These are phyloP conservation scores for Rhynchomys soricoides DNA, from an alignment of 2,113 vertebrate genomes.

Conservation along the genomic window DNA sequence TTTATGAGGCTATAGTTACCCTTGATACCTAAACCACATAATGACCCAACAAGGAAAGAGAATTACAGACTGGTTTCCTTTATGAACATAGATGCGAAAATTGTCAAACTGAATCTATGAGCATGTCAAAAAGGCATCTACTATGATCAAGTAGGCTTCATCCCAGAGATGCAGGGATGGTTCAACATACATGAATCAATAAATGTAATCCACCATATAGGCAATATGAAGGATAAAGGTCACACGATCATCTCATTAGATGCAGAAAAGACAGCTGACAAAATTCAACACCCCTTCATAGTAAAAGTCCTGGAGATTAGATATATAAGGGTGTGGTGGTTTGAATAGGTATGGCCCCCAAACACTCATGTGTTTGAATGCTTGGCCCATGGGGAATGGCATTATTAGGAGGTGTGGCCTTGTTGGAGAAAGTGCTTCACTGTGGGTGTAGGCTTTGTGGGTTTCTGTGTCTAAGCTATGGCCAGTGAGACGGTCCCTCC, in stretches of 20 bases:
- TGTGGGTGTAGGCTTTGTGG: background rate
- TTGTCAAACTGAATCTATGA: background rate
- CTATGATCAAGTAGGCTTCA: background rate
- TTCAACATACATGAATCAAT: background rate
- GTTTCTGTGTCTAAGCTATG: background rate
- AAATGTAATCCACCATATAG: background rate
- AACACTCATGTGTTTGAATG: background rate
- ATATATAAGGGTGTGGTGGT: background rate
- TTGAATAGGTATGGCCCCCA: background rate
- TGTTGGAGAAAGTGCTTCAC: background rate
- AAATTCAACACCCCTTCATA: background rate
- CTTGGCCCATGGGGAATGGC: background rate
- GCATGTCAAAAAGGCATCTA: background rate
- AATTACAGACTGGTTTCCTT: background rate
- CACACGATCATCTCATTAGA: background rate
- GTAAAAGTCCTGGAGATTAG: background rate
- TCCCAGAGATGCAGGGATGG: background rate
- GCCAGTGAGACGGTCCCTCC: background rate
- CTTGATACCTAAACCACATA: background rate
- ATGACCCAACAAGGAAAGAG: background rate
- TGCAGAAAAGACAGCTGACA: background rate
- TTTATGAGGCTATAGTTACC: background rate
- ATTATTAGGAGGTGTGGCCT: background rate
- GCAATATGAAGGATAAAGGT: background rate
- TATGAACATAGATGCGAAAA: background rate